A percentile compares a stretch with the other conserved stretches of the same genome.
phyloP scores from a whole-genome alignment of 2,797 vertebrate species.

The Malacoctenus gilli region DNA sequence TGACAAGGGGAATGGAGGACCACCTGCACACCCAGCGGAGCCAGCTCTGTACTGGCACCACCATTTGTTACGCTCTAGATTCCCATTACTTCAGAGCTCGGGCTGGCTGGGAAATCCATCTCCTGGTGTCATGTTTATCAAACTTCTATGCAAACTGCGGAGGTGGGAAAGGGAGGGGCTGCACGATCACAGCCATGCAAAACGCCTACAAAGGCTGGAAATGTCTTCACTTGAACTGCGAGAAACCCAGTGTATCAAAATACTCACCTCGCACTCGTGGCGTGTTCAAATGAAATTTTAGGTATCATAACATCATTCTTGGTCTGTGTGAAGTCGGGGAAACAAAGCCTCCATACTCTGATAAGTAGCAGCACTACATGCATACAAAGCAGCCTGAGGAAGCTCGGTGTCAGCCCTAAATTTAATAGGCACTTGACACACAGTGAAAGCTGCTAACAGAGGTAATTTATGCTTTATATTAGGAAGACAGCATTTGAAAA shows the following conservation, averaged over 20 bases:
- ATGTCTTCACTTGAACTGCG: slow-evolving; percentile 44
- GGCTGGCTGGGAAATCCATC: slow-evolving; percentile 78
- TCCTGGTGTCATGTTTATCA: slow-evolving; percentile 76
- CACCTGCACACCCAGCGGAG: slow-evolving; percentile 76
- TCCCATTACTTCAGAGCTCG: slow-evolving; percentile 77
- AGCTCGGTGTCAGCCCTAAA: slow-evolving; percentile 47
- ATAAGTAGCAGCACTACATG: slow-evolving; percentile 50
- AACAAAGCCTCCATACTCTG: slow-evolving; percentile 39
- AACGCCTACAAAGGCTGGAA: slow-evolving; percentile 22
- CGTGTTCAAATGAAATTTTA: slow-evolving; percentile 20
- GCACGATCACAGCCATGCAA: slow-evolving; percentile 34
- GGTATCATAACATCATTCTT: slow-evolving; percentile 27
- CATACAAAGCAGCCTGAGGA: slow-evolving; percentile 38
- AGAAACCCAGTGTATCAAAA: slow-evolving; percentile 32
- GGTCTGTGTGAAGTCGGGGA: slow-evolving; percentile 25
- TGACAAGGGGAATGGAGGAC: slow-evolving; percentile 64
- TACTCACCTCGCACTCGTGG: slow-evolving; percentile 21
- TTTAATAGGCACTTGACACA: slow-evolving; percentile 60
- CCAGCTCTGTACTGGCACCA: slow-evolving; percentile 66
- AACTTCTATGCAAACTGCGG: slow-evolving; percentile 60
- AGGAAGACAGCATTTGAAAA: slow-evolving; percentile 35
- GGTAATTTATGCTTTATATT: slow-evolving; percentile 45
- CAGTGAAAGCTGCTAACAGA: slow-evolving; percentile 47
- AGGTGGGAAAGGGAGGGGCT: slow-evolving; percentile 24
- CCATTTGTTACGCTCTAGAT: slow-evolving; percentile 76